A percentile compares a stretch with the other conserved stretches of the same genome.
phyloP scores from a whole-genome alignment of 2,797 vertebrate species.

The Bradypus variegatus region DNA sequence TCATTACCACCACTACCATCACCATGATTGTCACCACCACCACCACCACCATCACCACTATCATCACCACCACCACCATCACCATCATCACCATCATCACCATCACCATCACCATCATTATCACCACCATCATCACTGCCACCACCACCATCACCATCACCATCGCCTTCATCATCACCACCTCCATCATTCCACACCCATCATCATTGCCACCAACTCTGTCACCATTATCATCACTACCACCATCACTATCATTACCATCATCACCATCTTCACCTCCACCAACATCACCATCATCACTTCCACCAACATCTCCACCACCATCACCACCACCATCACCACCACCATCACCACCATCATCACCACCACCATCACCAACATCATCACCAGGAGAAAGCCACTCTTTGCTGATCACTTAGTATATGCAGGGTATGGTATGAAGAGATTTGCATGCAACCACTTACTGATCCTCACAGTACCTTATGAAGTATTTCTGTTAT shows the following conservation, averaged over 20 bases:
- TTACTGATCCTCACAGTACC: not conserved
- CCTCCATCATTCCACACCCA: too few relatives aligned
- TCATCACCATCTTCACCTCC: not conserved
- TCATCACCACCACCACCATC: too few relatives aligned
- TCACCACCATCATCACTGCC: too few relatives aligned
- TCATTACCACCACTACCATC: too few relatives aligned
- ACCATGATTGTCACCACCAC: too few relatives aligned
- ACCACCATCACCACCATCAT: rapidly evolving
- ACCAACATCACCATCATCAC: not conserved
- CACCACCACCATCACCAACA: too few relatives aligned
- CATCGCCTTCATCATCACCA: too few relatives aligned
- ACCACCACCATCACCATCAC: too few relatives aligned
- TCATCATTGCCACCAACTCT: not conserved
- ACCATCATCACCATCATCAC: too few relatives aligned
- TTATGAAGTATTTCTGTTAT: not conserved
- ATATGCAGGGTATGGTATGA: not conserved
- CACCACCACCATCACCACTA: too few relatives aligned
- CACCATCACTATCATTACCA: not conserved
- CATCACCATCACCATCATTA: too few relatives aligned
- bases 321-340: not conserved
- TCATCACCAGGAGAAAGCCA: not conserved
- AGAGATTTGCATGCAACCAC: too few relatives aligned
- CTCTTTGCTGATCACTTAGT: not conserved
- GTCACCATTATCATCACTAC: rapidly evolving
- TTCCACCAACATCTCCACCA: not conserved